Base-by-base conservation (phyloP, 2,113 vertebrate genomes). In the Cinclus mexicanus region DNA sequence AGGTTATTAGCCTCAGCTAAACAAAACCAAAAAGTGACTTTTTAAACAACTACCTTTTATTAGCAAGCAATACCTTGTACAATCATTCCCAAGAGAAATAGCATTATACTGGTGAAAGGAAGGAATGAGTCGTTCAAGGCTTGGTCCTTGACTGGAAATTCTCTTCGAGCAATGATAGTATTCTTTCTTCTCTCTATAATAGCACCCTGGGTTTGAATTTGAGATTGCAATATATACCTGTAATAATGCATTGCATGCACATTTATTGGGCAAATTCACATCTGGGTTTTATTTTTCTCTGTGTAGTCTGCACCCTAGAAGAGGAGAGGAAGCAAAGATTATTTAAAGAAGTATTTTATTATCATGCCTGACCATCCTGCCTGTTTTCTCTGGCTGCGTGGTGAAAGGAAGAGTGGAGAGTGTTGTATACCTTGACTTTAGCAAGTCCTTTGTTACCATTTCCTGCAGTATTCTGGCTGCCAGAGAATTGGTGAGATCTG, bases 261-360 rank as follows among this genome's bases (percentile, higher is more conserved):
- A 24, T 78, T 93, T 90, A n/a, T 60, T 65, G 18, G 37, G 31
- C 8, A 82, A 42, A 68, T 29, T 41, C 35, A 28, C 23, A 33
- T 39, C 39, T 55, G 35, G 33, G 9, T 64, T 65, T 88, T 57
- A 19, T n/a, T 56, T n/a, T 85, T 68, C 81, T 70, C 33, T 31
- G 7, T 76, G 79, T 35, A 86, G 21, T 65, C 83, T 88, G 60
- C 24, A 35, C 11, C 5, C 14, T 16, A 60, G 67, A 69, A 82
- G 39, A 89, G 82, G 68, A 74, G 26, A 86, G 28, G 41, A 67
- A 85, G 53, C 24, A 74, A 76, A 50, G 57, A 24, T 78, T 93
- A 56, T 81, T 52, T 91, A 33, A 74, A 93, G 20, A 87, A 78
- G 25, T 67, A 50, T 49, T 89, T 83, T 82, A 23, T 84, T 87